Conservation (phyloP, 64 coral and sea anemone species). For the Stylophora pistillata region DNA sequence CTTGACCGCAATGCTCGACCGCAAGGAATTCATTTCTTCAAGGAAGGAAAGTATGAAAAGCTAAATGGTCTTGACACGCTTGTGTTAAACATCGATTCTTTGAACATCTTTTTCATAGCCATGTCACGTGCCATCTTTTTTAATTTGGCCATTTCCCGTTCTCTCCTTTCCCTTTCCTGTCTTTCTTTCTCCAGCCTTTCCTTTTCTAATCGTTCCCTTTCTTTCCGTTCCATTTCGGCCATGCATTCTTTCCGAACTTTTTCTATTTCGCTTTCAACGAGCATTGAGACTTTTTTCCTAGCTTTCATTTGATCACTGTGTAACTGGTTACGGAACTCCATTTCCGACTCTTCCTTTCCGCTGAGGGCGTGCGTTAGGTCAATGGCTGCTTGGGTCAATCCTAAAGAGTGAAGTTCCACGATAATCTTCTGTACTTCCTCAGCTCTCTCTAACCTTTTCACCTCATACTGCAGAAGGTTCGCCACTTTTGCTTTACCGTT, state of each 20-base stretch:
- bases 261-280: conserved; percentile 45
- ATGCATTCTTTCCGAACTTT: conserved; percentile 50
- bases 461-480: conserved; percentile 68
- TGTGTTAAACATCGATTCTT: conserved; percentile 48
- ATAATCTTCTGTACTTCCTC: conserved; percentile 77
- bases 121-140: conserved; percentile 68
- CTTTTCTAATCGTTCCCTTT: conserved; percentile 30
- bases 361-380: conserved; percentile 57
- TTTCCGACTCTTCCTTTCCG: conserved; percentile 65
- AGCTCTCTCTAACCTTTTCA: conserved; percentile 65
- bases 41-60: conserved; percentile 70
- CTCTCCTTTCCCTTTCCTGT: conserved; percentile 51
- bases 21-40: conserved; percentile 27
- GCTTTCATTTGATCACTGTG: conserved; percentile 37
- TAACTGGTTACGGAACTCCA: conserved; percentile 21
- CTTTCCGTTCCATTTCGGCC: conserved; percentile 37
- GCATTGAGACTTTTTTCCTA: conserved; percentile 6
- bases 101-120: conserved; percentile 55
- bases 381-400: conserved; percentile 47
- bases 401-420: conserved; percentile 60
- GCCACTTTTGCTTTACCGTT: conserved; percentile 62
- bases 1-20: no score
- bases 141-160: conserved; percentile 57
- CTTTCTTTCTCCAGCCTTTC: conserved; percentile 60
- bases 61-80: conserved; percentile 75